phyloP scores from a whole-genome alignment of 2,888 invertebrate genomes.

The Galerucella pusilla region DNA sequence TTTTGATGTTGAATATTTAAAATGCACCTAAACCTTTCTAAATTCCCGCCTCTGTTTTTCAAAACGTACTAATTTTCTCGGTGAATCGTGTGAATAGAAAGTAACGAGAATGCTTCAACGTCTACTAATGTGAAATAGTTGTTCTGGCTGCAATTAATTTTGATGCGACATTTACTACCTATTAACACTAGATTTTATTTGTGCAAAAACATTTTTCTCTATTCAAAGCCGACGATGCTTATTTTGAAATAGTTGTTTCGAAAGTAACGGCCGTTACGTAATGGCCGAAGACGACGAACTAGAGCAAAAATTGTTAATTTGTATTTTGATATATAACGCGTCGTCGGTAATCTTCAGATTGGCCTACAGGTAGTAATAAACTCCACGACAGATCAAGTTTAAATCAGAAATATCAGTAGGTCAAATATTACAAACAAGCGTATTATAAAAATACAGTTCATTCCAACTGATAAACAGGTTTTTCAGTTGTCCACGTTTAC shows the following conservation, averaged over 20 bases:
- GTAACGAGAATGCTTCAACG: conserved; percentile 16
- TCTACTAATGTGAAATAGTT: conserved; percentile 32
- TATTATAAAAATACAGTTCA: conserved; percentile 2
- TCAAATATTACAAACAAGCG: conserved; percentile 5
- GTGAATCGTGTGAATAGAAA: conserved; percentile 35
- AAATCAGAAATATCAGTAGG: conserved; percentile 16
- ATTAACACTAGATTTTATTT: conserved; percentile 16
- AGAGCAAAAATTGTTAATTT: conserved; percentile 6
- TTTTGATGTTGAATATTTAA: not conserved
- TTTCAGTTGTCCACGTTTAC: too few relatives aligned
- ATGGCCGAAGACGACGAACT: not conserved
- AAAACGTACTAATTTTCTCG: conserved; percentile 32
- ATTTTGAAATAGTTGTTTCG: conserved; percentile 12
- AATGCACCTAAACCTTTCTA: not conserved
- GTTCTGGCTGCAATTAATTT: conserved; percentile 35
- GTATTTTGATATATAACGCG: not conserved
- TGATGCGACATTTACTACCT: conserved; percentile 29
- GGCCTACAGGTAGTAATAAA: not conserved
- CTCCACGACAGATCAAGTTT: not conserved
- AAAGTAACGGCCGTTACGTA: conserved; percentile 1
- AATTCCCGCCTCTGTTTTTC: conserved; percentile 15
- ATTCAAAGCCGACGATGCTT: not conserved
- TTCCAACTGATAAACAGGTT: not conserved
- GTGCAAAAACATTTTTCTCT: conserved; percentile 15
- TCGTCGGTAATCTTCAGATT: not conserved